Evolutionary conservation across 2,888 invertebrate species (phyloP), one percentile per base, ranked within the genome.

Genomic region (Apodemia zela): DNA sequence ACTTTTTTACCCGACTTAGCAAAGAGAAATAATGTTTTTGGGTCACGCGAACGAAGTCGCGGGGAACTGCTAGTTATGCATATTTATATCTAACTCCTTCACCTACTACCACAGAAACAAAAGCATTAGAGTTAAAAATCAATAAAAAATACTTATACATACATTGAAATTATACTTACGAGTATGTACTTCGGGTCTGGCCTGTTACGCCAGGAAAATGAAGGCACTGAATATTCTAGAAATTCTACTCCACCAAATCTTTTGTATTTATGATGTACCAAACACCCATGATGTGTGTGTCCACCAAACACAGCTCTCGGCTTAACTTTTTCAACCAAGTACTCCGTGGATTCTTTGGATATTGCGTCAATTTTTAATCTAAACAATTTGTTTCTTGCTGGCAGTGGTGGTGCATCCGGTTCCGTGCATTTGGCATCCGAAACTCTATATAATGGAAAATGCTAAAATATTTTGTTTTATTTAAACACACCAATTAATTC

Each of bases 201-300:
- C 78, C 96, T 97, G 84, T 99, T 98, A 66, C 99, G 93, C 99
- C 99, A 99, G 78, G 96, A 98, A 78, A 98, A 99, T 6, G 99
- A 99, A 0, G 99, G 95, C 38, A 99, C 94, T 0, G 98, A 98
- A 72, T 95, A 94, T 84, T 97, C 97, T 58, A 93, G 86, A 70
- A 94, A 80, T 92, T 94, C 69, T 72, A 89, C 42, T 62, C 63
- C 59, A 7, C 87, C 67, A 49, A 72, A 63, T 10, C 72, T 63
- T 61, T 75, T 65, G 72, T 80, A 78, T 29, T 75, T 67, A 75
- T 95, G 94, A 59, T 88, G 77, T 13, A 88, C 75, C 61, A 94
- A 93, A 80, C 99, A 99, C 18, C 97, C 97, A 80, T 98, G 96
- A 87, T 99, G 99, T 0, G 98, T 97, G 80, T 99, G 99, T 0